Base-by-base conservation (phyloP, 2,113 vertebrate genomes). In the Sisor rabdophorus region DNA sequence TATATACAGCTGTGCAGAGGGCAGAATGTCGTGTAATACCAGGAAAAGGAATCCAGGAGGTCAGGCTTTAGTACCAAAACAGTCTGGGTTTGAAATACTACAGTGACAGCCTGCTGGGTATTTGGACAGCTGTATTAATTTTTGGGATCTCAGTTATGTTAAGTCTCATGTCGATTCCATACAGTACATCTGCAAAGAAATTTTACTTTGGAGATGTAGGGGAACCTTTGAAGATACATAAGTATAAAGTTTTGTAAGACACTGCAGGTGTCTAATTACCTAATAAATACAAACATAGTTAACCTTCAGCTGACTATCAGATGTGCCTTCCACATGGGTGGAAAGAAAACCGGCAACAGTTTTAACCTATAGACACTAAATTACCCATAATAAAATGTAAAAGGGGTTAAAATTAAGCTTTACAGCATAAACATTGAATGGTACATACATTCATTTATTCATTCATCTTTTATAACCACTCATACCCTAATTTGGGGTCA, bases 41-140 rank as follows among this genome's bases (percentile, higher is more conserved):
- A 15, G 50, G 28, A 22, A 78, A 53, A 72, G n/a, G 40, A 24
- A 12, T 36, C 24, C 40, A 67, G 50, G 22, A 67, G 53, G 58
- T 73, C 53, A 68, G 26, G 36, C 47, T 55, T 61, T 40, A 40
- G 75, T 52, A 64, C 24, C 74, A 30, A 69, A 76, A 30, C 59
- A 56, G 24, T 79, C 58, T 59, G 54, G 71, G 48, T 47, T 75
- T 75, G 11, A 69, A 72, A 68, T 44, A 56, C 36, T 68, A 72
- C 47, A 68, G 3, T 20, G 76, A 12, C 4, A 44, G 50, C 70
- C 17, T 63, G 48, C 75, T 78, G 76, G n/a, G 71, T 71, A 53
- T 68, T 75, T 76, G 32, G 54, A 24, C 73, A 76, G 36, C 73
- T 79, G 77, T 65, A 44, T 44, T 20, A 47, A 58, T 59, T 55